Evolutionary conservation across 2,888 invertebrate species (phyloP), one percentile per base, ranked within the genome.

Genomic region (Gisinianus flammeolus): DNA sequence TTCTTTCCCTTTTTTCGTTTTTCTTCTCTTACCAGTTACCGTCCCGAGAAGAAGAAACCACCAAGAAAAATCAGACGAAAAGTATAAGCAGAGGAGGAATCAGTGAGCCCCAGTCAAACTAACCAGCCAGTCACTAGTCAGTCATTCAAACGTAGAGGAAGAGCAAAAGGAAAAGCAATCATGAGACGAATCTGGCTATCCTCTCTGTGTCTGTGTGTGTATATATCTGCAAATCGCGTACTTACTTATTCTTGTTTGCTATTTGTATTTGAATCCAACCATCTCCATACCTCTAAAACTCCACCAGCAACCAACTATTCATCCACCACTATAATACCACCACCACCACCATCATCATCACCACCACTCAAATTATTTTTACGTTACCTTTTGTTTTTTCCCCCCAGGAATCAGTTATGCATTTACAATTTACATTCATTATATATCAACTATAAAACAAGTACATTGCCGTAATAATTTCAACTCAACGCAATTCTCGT

Each of bases 231-330:
- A 12, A 16, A 22, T 28, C 71, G 26, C 71, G 3, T 30, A 26
- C 1, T 66, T 31, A 6, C 4, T 30, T n/a, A 31, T 66, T 66
- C 24, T 31, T 26, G 28, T 66, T 26, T 66, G 22, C 66, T 66
- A 66, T 66, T 66, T 26, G 58, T 24, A 24, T 58, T 58, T 24
- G 24, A n/a, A 58, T 58, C 24, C 58, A 58, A n/a, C n/a, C 58
- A 24, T 58, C 8, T 44, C 58, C 24, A n/a, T 58, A 19, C 24
- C 16, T n/a, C 56, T n/a, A 12, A 10, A 24, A 26, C 62, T 26
- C 24, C 26, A 22, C 28, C 26, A 0, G 22, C 24, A 22, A 22
- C 62, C 24, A 10, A 6, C 62, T 62, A 22, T 62, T 28, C 8
- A 26, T 26, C 26, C 8, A 8, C 22, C 22, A 19, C 56, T 58